Conservation (phyloP, 2,797 vertebrate species). For the Craterocephalus amniculus region DNA sequence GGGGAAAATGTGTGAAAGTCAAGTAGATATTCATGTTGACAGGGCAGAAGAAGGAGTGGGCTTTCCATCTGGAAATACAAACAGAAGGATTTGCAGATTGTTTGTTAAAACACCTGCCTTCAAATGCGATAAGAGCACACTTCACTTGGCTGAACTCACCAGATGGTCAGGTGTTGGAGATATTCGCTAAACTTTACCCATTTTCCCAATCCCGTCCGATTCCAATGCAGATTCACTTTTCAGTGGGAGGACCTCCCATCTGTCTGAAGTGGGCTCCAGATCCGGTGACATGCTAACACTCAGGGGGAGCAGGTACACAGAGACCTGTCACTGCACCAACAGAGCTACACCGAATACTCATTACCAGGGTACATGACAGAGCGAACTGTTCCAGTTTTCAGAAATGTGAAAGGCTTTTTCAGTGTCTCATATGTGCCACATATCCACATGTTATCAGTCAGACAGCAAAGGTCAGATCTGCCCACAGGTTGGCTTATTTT, state of each 20-base stretch:
- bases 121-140: background rate
- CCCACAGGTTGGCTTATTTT: background rate
- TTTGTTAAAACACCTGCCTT: constrained; percentile 26
- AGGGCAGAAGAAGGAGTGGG: background rate
- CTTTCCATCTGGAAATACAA: constrained; percentile 27
- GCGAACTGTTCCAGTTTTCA: constrained; percentile 10
- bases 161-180: constrained; percentile 7
- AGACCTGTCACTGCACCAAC: constrained; percentile 25
- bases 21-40: constrained; percentile 21
- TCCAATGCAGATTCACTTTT: constrained; percentile 4
- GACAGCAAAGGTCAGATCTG: constrained; percentile 21
- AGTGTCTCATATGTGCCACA: background rate
- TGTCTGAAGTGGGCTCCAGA: constrained; percentile 30
- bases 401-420: constrained; percentile 11
- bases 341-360: constrained; percentile 21
- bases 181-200: background rate
- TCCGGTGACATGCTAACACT: constrained; percentile 41
- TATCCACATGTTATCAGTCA: constrained; percentile 5
- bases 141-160: background rate
- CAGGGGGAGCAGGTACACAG: constrained; percentile 15
- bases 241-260: background rate
- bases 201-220: background rate
- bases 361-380: constrained; percentile 11
- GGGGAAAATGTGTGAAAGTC: constrained; percentile 5
- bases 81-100: constrained; percentile 19